A percentile compares a stretch with the other conserved stretches of the same genome.
phyloP scores from a whole-genome alignment of 1,140 invertebrate genomes.

The Varroa destructor region DNA sequence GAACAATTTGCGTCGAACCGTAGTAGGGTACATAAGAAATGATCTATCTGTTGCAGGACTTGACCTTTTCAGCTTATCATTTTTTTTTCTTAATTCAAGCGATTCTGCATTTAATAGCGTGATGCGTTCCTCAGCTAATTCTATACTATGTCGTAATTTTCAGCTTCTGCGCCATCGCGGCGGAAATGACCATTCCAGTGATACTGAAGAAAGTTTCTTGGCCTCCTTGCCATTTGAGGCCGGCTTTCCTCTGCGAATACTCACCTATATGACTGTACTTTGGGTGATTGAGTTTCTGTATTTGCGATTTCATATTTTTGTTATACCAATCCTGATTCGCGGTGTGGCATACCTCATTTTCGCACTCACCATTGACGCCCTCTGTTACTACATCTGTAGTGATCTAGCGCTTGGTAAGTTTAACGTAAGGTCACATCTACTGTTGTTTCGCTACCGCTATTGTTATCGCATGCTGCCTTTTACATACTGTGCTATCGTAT shows the following conservation, averaged over 20 bases:
- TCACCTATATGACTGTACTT: not conserved
- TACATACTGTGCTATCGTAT: too few relatives aligned
- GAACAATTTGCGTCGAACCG: too few relatives aligned
- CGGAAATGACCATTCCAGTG: not conserved
- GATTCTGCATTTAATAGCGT: too few relatives aligned
- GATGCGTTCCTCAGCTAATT: too few relatives aligned
- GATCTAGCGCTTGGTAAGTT: conserved; percentile 8
- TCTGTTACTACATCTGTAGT: conserved; percentile 10
- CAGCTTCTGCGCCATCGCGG: not conserved
- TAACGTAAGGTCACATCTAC: too few relatives aligned
- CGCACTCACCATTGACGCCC: conserved; percentile 7
- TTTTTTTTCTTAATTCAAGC: too few relatives aligned
- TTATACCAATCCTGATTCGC: not conserved
- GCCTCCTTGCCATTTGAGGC: conserved; percentile 3
- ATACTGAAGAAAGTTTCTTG: not conserved
- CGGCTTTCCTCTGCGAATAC: conserved; percentile 3
- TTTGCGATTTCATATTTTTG: conserved; percentile 7
- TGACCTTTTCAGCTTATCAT: too few relatives aligned
- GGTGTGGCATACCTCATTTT: conserved; percentile 11
- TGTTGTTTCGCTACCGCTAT: too few relatives aligned
- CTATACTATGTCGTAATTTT: not conserved
- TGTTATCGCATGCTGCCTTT: too few relatives aligned
- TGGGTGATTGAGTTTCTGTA: conserved; percentile 18
- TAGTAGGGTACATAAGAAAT: too few relatives aligned
- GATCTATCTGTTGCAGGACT: too few relatives aligned